These are phyloP conservation scores for Trichonephila inaurata DNA, from an alignment of 1,140 invertebrate species.

Conservation along the genomic window DNA sequence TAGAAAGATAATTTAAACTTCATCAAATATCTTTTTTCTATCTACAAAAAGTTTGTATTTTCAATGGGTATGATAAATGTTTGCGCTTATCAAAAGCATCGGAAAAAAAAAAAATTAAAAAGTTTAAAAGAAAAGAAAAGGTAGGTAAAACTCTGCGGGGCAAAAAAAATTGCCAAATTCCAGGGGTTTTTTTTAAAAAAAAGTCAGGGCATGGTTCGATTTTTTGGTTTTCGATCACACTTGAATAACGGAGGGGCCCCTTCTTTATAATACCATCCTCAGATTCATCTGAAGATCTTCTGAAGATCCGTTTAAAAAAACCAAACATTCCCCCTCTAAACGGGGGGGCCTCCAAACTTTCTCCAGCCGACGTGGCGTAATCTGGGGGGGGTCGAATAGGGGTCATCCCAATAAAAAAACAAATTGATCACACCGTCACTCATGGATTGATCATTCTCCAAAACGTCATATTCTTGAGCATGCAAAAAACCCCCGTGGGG, in stretches of 20 bases:
- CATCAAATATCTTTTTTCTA: too few relatives aligned
- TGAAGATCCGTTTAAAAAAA: not conserved
- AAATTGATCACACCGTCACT: not conserved
- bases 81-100: too few relatives aligned
- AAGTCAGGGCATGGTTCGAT: too few relatives aligned
- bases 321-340: not conserved
- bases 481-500: not conserved
- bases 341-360: not conserved
- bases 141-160: too few relatives aligned
- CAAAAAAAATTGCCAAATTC: too few relatives aligned
- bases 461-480: not conserved
- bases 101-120: too few relatives aligned
- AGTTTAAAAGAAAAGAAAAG: too few relatives aligned
- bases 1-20: too few relatives aligned
- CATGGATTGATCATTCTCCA: not conserved
- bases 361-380: not conserved
- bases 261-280: not conserved
- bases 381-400: not conserved
- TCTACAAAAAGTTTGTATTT: too few relatives aligned
- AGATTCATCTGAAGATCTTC: not conserved
- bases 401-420: constrained; percentile 35
- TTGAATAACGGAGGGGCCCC: constrained; percentile 4
- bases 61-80: too few relatives aligned
- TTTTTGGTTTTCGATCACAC: not conserved
- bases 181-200: too few relatives aligned